phyloP scores from a whole-genome alignment of 2,888 invertebrate species.

The Drosophila recens region DNA sequence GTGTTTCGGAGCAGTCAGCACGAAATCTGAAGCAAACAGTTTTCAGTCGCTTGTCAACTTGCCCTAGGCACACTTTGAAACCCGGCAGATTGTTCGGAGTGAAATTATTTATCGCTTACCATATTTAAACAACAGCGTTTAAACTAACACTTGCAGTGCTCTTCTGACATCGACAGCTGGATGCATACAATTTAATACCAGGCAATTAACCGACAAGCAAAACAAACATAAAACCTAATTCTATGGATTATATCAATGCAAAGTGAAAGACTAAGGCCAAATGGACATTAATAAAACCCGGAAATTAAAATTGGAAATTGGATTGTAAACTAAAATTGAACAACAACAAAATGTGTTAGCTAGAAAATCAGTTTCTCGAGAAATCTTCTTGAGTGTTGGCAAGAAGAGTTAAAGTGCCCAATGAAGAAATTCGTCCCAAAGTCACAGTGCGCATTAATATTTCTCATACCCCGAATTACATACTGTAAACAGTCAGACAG shows the following conservation, averaged over 20 bases:
- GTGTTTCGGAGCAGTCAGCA: conserved; percentile 46
- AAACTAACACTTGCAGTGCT: conserved; percentile 66
- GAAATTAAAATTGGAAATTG: conserved; percentile 47
- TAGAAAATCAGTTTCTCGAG: conserved; percentile 38
- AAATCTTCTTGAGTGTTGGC: conserved; percentile 1
- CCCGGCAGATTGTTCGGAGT: conserved; percentile 25
- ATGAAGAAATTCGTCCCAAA: neutral
- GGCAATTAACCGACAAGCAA: conserved; percentile 28
- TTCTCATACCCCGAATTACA: conserved; percentile 24
- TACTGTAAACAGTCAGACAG: conserved; percentile 35
- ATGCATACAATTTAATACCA: conserved; percentile 47
- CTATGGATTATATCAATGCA: conserved; percentile 41
- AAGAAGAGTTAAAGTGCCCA: neutral
- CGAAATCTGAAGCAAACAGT: conserved; percentile 42
- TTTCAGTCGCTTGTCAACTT: conserved; percentile 76
- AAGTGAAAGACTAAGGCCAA: conserved; percentile 32
- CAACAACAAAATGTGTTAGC: conserved; percentile 52
- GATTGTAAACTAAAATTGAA: conserved; percentile 44
- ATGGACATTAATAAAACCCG: conserved; percentile 41
- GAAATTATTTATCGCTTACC: conserved; percentile 34
- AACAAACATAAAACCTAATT: conserved; percentile 29
- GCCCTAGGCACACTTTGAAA: conserved; percentile 35
- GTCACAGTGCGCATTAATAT: neutral
- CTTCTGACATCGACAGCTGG: conserved; percentile 74
- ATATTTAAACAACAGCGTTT: conserved; percentile 59